Evolutionary conservation across 2,888 invertebrate species (phyloP), one percentile per base, ranked within the genome.

Genomic region (Oscheius sp.): DNA sequence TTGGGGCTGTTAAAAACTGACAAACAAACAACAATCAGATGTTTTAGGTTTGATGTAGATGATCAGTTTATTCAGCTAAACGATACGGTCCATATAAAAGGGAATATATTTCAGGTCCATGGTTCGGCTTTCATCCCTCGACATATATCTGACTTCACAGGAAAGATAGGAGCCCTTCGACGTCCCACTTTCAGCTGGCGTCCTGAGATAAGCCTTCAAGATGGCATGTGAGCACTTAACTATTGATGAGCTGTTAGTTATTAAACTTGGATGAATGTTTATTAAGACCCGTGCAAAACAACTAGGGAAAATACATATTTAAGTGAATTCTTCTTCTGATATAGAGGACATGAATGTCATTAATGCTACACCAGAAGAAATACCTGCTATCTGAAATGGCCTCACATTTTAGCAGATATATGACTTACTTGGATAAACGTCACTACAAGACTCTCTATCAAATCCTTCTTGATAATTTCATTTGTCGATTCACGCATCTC

Each of bases 401-500:
- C 17, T 4, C 12, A 9, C 2, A 33, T 24, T 33, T 5, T 17
- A 17, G 22, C 20, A 20, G 5, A 74, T 20, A 67, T 50, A 49
- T 82, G 79, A 8, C 82, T 38, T 80, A 67, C 67, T 49, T 67
- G 67, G 20, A 67, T 67, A 26, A 75, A 66, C 9, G 82, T 75
- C 6, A 80, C 76, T 14, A 78, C 32, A 3, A 78, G 38, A n/a
- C 80, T 77, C 54, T 82, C 82, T 6, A 49, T 41, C n/a, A 82
- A 20, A 36, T 82, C 74, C 33, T 74, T 72, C 26, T 78, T 74
- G 47, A 83, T 76, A 12, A 79, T 65, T 62, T 82, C 81, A 63
- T 82, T 81, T 44, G 81, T 78, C 1, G 74, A 73, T 17, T 83
- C 83, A 24, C 83, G 82, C 20, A 83, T 80, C 68, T 83, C 83